These are phyloP conservation scores for Pseudeuparius sepicola DNA, from an alignment of 2,888 invertebrate species.

Conservation along the genomic window DNA sequence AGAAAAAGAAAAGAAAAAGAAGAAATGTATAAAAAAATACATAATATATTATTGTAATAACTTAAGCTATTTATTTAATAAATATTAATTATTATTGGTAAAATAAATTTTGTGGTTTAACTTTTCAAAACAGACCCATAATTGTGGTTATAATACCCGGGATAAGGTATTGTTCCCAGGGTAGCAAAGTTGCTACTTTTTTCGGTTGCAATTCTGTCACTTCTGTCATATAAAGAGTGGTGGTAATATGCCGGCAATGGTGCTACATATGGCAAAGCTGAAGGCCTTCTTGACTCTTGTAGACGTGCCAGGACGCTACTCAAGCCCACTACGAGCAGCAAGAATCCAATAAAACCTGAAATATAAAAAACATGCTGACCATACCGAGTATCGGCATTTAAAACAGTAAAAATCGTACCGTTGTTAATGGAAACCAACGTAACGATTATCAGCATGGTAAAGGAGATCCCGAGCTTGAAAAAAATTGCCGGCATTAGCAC, in stretches of 20 bases:
- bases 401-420: conserved; percentile 36
- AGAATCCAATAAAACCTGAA: conserved; percentile 51
- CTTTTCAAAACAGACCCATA: too few relatives aligned
- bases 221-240: conserved; percentile 13
- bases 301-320: conserved; percentile 36
- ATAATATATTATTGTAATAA: not conserved
- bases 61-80: not conserved
- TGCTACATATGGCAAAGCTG: too few relatives aligned
- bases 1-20: conserved; percentile 18
- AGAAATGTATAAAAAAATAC: not conserved
- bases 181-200: too few relatives aligned
- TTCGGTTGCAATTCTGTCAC: conserved; percentile 11
- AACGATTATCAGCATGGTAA: conserved; percentile 55
- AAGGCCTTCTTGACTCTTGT: conserved; percentile 31
- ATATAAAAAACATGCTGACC: conserved; percentile 3
- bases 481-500: conserved; percentile 63
- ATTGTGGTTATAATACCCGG: too few relatives aligned
- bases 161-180: too few relatives aligned
- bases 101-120: too few relatives aligned
- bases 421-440: conserved; percentile 67
- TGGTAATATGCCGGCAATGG: conserved; percentile 14
- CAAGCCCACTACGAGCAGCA: conserved; percentile 38
- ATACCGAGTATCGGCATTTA: too few relatives aligned
- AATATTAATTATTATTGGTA: conserved; percentile 1
- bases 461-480: conserved; percentile 67